phyloP scores from a whole-genome alignment of 2,797 vertebrate species.

The Aphelocoma californica region DNA sequence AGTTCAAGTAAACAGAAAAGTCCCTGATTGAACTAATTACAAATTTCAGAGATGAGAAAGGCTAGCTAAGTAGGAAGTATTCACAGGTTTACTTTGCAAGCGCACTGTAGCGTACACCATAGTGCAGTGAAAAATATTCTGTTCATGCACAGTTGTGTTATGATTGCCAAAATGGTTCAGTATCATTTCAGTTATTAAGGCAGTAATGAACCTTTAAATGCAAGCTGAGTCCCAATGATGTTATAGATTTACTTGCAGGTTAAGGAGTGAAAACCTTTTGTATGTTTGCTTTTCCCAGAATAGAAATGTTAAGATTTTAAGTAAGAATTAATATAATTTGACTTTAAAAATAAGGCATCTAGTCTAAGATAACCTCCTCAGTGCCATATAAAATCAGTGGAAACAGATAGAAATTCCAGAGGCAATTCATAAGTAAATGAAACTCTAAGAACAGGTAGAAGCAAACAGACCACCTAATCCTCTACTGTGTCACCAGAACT shows the following conservation, averaged over 20 bases:
- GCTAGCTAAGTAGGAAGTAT: background rate
- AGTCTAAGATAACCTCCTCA: background rate
- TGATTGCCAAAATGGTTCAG: slow-evolving; percentile 39
- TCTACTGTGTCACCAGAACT: background rate
- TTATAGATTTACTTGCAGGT: background rate
- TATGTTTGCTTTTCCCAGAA: background rate
- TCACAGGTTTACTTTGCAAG: background rate
- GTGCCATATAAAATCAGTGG: background rate
- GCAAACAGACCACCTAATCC: background rate
- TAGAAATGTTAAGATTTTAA: background rate
- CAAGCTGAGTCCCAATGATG: background rate
- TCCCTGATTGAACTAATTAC: slow-evolving; percentile 3
- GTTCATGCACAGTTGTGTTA: background rate
- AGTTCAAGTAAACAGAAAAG: slow-evolving; percentile 15
- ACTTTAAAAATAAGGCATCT: background rate
- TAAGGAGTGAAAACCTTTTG: background rate
- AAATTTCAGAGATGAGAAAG: slow-evolving; percentile 17
- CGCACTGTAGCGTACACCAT: background rate
- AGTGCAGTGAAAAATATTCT: slow-evolving; percentile 11
- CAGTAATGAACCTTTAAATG: slow-evolving; percentile 14
- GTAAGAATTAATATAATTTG: background rate
- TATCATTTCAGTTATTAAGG: slow-evolving; percentile 39
- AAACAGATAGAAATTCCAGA: background rate
- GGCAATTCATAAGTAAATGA: background rate
- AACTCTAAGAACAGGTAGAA: background rate